Evolutionary conservation across 2,888 invertebrate species (phyloP), one percentile per base, ranked within the genome.

Genomic region (Ophraella communa): DNA sequence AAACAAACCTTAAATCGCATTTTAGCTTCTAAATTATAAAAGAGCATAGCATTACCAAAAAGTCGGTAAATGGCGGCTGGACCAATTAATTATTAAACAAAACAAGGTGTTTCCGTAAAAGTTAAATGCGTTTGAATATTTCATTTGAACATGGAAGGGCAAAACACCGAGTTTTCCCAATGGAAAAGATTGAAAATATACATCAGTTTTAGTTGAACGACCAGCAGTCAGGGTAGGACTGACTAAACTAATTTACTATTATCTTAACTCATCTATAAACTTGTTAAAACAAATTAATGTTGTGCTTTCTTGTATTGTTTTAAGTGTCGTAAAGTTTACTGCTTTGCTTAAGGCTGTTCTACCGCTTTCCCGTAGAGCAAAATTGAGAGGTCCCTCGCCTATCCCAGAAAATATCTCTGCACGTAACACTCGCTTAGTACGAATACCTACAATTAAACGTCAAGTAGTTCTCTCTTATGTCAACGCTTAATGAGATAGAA

Each of bases 121-220:
- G 53, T 66, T 64, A 62, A 68, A 68, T 58, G 64, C 62, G 42
- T 49, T 45, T 68, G 64, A 66, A 68, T 68, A 68, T 66, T 68
- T 68, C 57, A 68, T 59, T 24, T 42, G 62, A 47, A 55, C 61
- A 68, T 49, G 27, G 39, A 52, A 30, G 27, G 52, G 20, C 20
- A n/a, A 10, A 45, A 21, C 10, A 18, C 45, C 45, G 11, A 45
- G 45, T 45, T 21, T 11, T 21, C 21, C 45, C 45, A 11, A 45
- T 45, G 45, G 21, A 14, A 7, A 20, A 45, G 20, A 20, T 45
- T 45, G 10, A 20, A 10, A 21, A 10, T 45, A 21, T n/a, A 11
- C 45, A 18, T 45, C 21, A 45, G 21, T 21, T 44, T 44, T 44
- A 4, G 18, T 18, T 20, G 1, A 14, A 17, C 7, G 17, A n/a